A percentile compares a stretch with the other conserved stretches of the same genome.
Conservation (phyloP, 2,888 invertebrate species). For the Bursaphelenchus okinawaensis region DNA sequence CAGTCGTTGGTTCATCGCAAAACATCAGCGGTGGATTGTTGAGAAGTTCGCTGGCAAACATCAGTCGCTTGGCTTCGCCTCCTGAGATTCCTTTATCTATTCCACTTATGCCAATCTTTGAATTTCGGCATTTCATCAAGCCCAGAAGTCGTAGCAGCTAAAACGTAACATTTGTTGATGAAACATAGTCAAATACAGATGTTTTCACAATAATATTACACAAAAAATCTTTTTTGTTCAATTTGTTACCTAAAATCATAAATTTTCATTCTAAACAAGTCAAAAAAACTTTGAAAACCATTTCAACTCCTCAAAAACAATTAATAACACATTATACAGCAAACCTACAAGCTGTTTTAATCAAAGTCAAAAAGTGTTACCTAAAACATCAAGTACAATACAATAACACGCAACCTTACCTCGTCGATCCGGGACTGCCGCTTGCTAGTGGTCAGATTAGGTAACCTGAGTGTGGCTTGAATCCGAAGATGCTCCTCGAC, state of each 20-base stretch:
- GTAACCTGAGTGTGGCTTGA: constrained; percentile 74
- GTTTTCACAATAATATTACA: too few relatives aligned
- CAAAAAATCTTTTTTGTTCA: too few relatives aligned
- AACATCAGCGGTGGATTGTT: constrained; percentile 91
- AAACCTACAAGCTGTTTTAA: too few relatives aligned
- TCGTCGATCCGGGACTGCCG: constrained; percentile 76
- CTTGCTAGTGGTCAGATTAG: constrained; percentile 70
- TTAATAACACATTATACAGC: too few relatives aligned
- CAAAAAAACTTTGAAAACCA: too few relatives aligned
- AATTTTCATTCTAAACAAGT: too few relatives aligned
- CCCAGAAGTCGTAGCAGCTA: constrained; percentile 71
- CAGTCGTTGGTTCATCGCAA: constrained; percentile 91
- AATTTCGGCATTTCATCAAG: constrained; percentile 80
- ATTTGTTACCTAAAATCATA: too few relatives aligned
- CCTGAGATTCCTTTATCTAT: constrained; percentile 65
- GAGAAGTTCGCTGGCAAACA: constrained; percentile 80
- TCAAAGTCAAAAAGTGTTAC: too few relatives aligned
- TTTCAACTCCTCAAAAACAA: too few relatives aligned
- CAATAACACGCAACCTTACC: constrained; percentile 22
- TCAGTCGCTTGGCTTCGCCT: constrained; percentile 64
- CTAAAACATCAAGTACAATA: too few relatives aligned
- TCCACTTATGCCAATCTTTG: constrained; percentile 81
- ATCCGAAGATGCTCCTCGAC: constrained; percentile 54
- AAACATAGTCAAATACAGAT: too few relatives aligned
- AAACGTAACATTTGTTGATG: constrained; percentile 29